A percentile compares a stretch with the other conserved stretches of the same genome.
phyloP scores from a whole-genome alignment of 2,113 vertebrate genomes.

The Merops nubicus region DNA sequence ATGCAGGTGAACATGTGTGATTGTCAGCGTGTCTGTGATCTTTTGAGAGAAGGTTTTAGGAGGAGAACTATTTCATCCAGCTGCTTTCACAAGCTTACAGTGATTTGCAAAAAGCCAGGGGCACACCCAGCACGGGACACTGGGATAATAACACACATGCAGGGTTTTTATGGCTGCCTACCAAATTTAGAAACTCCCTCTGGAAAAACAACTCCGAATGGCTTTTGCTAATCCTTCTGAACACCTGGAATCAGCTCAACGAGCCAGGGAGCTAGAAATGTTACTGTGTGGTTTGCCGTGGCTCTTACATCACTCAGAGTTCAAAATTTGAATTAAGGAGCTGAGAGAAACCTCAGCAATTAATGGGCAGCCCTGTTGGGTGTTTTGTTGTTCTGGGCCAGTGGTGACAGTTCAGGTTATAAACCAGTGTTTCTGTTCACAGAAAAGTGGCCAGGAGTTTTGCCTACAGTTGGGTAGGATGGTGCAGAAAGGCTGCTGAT shows the following conservation, averaged over 20 bases:
- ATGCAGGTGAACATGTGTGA: background rate
- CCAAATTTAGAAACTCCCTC: constrained; percentile 31
- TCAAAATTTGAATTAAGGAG: constrained; percentile 7
- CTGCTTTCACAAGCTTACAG: background rate
- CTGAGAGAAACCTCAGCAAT: constrained; percentile 18
- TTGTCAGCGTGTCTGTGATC: background rate
- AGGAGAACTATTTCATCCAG: background rate
- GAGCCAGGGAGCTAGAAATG: background rate
- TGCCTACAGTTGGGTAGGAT: background rate
- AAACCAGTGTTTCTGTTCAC: background rate
- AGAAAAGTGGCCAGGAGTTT: background rate
- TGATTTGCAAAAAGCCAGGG: background rate
- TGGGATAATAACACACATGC: constrained; percentile 35
- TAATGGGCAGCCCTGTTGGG: background rate
- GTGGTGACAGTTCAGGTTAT: background rate
- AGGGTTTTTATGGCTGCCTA: background rate
- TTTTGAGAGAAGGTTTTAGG: background rate
- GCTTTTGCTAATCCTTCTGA: constrained; percentile 39
- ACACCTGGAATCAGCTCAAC: constrained; percentile 39
- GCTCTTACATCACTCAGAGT: background rate
- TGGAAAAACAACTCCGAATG: constrained; percentile 29
- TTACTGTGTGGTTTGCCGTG: background rate
- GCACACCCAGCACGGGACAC: background rate
- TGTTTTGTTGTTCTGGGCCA: background rate
- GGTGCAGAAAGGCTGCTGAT: background rate